Evolutionary conservation across 2,113 vertebrate species (phyloP), one percentile per base, ranked within the genome.

Genomic region (Xiphorhynchus elegans): DNA sequence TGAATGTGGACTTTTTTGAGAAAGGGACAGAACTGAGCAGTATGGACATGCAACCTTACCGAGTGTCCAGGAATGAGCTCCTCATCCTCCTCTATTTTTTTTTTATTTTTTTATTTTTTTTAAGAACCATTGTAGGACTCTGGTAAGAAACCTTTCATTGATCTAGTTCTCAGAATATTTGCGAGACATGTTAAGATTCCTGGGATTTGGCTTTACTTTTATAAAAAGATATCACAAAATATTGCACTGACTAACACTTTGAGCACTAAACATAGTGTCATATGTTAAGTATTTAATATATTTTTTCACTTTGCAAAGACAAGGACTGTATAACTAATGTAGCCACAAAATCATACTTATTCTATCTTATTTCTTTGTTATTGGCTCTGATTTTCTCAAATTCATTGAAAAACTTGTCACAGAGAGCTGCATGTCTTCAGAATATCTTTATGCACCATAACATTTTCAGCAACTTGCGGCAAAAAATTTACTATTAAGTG

Each of bases 81-180:
- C 11, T 58, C 9, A 1, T 1, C 1, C 3, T 23, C 2, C 23
- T 8, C 15, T 15, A 11, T 12, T 55, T 17, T 53, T 53, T 55
- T 31, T 55, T 52, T 16, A 14, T 37, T 24, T 25, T 9, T 50
- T 50, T 13, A 5, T 29, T 73, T 47, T n/a, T 46, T 74, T 11
- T 59, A 46, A 46, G 58, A 33, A 18, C 28, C n/a, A 15, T 16
- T 29, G 10, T n/a, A 60, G 44, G 70, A 76, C 6, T 17, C 11
- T 28, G 28, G 17, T 25, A 46, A 39, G 18, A 81, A 62, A 50
- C 13, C 9, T 62, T 72, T 20, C 6, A 16, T 44, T 46, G 26
- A 6, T 35, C 7, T 68, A 53, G 10, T 7, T 84, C 24, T 40
- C 21, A 76, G 53, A 73, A 52, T 78, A 58, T n/a, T 74, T 4